Conservation (phyloP, 2,113 vertebrate genomes). For the Vulpes vulpes region DNA sequence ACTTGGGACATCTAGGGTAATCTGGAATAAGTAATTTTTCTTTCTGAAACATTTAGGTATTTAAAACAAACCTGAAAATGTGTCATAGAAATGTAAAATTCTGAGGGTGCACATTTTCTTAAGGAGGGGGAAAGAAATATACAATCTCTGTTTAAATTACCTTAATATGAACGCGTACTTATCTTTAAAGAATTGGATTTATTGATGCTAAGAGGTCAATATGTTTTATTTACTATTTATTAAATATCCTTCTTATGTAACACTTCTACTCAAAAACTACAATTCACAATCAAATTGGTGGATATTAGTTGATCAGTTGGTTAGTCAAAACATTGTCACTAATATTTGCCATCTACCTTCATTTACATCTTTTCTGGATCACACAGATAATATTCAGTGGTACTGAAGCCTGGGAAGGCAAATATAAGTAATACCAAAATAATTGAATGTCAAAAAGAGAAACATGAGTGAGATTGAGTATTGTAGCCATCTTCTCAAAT, state of each 20-base stretch:
- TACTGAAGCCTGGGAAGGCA: background rate
- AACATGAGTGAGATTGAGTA: background rate
- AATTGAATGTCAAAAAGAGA: background rate
- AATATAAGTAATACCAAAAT: background rate
- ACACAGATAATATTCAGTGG: background rate
- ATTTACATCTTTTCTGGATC: background rate
- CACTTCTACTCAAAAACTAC: background rate
- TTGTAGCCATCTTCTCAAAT: background rate
- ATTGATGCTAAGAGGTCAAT: background rate
- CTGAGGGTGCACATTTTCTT: background rate
- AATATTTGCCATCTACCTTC: background rate
- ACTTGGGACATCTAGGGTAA: slow-evolving; percentile 41
- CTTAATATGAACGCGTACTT: background rate
- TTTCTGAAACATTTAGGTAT: background rate
- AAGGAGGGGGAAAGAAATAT: background rate
- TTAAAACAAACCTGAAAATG: background rate
- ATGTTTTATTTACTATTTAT: background rate
- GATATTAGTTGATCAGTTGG: background rate
- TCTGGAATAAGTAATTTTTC: slow-evolving; percentile 57
- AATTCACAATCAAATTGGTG: background rate
- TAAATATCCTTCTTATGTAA: background rate
- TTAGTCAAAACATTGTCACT: background rate
- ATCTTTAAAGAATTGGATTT: background rate
- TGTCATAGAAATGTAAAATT: background rate
- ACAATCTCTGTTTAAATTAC: background rate